Evolutionary conservation across 1,140 invertebrate genomes (phyloP).

Genomic region (Protaetia brevitarsis): DNA sequence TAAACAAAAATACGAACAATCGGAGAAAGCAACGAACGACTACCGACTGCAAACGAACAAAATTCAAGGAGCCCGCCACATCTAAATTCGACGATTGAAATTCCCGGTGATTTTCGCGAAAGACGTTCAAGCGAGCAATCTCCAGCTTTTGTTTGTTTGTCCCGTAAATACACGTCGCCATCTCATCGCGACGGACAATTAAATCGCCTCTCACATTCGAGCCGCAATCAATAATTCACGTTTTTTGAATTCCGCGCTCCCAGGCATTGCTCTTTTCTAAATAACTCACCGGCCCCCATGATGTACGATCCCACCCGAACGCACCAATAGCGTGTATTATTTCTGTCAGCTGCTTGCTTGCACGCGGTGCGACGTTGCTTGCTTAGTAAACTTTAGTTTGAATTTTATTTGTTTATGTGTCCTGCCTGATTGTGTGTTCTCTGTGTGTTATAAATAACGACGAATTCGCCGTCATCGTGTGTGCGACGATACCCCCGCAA

Average conservation of each 20-base stretch:
- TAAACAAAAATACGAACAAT: too few relatives aligned
- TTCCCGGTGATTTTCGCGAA: too few relatives aligned
- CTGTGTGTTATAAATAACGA: neutral
- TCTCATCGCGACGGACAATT: too few relatives aligned
- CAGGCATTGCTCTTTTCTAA: conserved; percentile 32
- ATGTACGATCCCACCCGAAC: conserved; percentile 29
- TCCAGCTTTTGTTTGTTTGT: too few relatives aligned
- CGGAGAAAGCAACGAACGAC: too few relatives aligned
- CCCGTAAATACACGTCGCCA: too few relatives aligned
- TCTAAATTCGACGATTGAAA: too few relatives aligned
- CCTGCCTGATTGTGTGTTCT: conserved; percentile 41
- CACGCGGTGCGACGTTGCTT: conserved; percentile 44
- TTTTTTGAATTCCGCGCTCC: conserved; percentile 44
- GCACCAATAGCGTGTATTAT: conserved; percentile 34
- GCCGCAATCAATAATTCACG: conserved; percentile 45
- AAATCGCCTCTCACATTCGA: neutral
- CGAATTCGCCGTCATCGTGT: conserved; percentile 7
- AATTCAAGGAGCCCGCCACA: too few relatives aligned
- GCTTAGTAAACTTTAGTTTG: conserved; percentile 47
- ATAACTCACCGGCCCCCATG: conserved; percentile 33
- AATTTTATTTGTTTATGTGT: conserved; percentile 47
- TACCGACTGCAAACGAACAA: too few relatives aligned
- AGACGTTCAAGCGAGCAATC: too few relatives aligned
- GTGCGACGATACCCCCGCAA: conserved; percentile 19
- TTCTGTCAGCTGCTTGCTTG: conserved; percentile 47